Evolutionary conservation across 2,888 invertebrate genomes (phyloP).

Genomic region (Drosophila bunnanda): DNA sequence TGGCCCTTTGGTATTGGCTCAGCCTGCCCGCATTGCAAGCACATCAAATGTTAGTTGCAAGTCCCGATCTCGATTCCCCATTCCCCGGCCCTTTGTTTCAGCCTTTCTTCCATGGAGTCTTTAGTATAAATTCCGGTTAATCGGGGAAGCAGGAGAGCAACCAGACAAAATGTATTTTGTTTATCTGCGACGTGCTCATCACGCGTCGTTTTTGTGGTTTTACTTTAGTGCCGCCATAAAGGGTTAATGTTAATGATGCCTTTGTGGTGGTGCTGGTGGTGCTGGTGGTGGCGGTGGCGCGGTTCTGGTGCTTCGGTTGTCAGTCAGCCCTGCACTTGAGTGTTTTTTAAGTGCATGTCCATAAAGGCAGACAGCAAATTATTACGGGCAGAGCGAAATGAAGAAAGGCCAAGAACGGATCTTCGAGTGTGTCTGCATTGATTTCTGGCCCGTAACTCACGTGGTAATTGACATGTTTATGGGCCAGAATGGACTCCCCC

Average conservation of each 20-base stretch:
- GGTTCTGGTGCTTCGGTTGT: slow-evolving; percentile 23
- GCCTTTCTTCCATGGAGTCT: slow-evolving; percentile 31
- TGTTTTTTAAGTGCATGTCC: slow-evolving; percentile 78
- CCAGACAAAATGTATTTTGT: slow-evolving; percentile 56
- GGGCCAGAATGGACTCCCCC: slow-evolving; percentile 30
- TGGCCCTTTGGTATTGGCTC: neutral
- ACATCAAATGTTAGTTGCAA: slow-evolving; percentile 54
- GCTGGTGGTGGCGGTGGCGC: slow-evolving; percentile 4
- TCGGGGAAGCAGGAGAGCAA: slow-evolving; percentile 41
- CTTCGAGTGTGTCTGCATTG: slow-evolving; percentile 59
- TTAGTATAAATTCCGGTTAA: slow-evolving; percentile 73
- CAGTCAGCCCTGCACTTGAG: slow-evolving; percentile 71
- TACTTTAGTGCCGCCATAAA: slow-evolving; percentile 76
- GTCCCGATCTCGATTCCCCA: slow-evolving; percentile 17
- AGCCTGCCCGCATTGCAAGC: slow-evolving; percentile 22
- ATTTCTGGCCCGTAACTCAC: slow-evolving; percentile 72
- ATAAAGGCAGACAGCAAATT: slow-evolving; percentile 71
- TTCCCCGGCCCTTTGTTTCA: slow-evolving; percentile 28
- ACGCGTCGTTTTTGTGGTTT: slow-evolving; percentile 76
- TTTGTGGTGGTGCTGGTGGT: slow-evolving; percentile 25
- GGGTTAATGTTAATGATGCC: slow-evolving; percentile 78
- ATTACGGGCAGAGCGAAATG: slow-evolving; percentile 57
- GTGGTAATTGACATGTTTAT: slow-evolving; percentile 77
- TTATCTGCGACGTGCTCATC: slow-evolving; percentile 79
- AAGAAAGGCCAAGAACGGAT: slow-evolving; percentile 19